Conservation (phyloP, 2,113 vertebrate genomes). For the Neodontobutis hainanensis region DNA sequence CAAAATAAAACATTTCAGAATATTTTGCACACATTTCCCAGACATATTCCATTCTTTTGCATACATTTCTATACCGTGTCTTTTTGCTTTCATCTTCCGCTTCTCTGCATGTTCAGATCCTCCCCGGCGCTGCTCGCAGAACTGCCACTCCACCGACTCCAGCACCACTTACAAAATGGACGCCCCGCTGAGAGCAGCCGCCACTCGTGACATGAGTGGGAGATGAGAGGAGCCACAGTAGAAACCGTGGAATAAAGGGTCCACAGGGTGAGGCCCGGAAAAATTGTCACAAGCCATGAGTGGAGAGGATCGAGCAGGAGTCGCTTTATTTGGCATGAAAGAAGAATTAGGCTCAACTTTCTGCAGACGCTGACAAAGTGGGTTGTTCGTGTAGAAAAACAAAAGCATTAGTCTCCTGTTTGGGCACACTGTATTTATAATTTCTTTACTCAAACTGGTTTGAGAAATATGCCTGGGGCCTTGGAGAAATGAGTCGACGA, state of each 20-base stretch:
- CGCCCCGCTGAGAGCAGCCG: constrained; percentile 57
- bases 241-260: constrained; percentile 11
- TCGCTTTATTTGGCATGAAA: constrained; percentile 50
- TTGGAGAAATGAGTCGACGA: neutral
- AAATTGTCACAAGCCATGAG: constrained; percentile 27
- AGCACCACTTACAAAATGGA: constrained; percentile 61
- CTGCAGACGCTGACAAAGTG: neutral
- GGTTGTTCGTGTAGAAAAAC: constrained; percentile 5
- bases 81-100: constrained; percentile 21
- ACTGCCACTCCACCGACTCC: constrained; percentile 52
- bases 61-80: neutral
- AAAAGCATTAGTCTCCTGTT: constrained; percentile 19
- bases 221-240: constrained; percentile 39
- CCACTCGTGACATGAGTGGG: constrained; percentile 48
- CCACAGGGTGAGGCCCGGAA: constrained; percentile 33
- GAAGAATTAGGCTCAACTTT: constrained; percentile 28
- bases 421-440: constrained; percentile 4
- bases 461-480: constrained; percentile 4
- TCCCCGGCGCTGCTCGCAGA: constrained; percentile 22
- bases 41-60: too few relatives aligned
- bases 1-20: too few relatives aligned
- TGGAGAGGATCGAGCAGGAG: constrained; percentile 20
- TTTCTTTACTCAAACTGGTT: constrained; percentile 11
- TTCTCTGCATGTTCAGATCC: constrained; percentile 9
- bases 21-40: too few relatives aligned